phyloP scores from a whole-genome alignment of 1,140 invertebrate species.

The Formica selysi region DNA sequence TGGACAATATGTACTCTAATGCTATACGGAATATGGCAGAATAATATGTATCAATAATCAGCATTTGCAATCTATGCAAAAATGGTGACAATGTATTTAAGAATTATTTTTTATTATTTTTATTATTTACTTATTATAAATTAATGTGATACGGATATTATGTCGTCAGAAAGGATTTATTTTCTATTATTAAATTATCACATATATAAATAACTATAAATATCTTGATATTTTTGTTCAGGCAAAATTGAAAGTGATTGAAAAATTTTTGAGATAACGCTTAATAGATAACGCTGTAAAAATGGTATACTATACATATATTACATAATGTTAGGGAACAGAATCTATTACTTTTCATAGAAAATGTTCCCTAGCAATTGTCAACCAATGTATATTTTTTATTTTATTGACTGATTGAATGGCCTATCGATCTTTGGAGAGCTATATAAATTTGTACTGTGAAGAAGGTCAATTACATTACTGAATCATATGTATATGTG shows the following conservation, averaged over 20 bases:
- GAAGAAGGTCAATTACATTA: slow-evolving; percentile 72
- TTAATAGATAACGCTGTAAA: background rate
- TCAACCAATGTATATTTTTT: background rate
- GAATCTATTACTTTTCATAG: too few relatives aligned
- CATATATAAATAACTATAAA: slow-evolving; percentile 7
- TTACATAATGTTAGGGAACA: too few relatives aligned
- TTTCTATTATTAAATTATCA: background rate
- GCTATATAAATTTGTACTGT: slow-evolving; percentile 44
- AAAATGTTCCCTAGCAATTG: background rate
- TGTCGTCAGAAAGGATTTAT: background rate
- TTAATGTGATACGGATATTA: background rate
- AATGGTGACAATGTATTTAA: background rate
- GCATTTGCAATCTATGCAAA: background rate
- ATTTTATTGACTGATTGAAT: slow-evolving; percentile 28
- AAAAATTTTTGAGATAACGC: background rate
- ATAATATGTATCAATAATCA: background rate
- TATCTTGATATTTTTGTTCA: background rate
- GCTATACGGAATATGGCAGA: background rate
- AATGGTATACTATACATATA: background rate
- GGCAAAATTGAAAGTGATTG: background rate
- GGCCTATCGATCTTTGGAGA: slow-evolving; percentile 2
- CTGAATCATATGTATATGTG: slow-evolving; percentile 63
- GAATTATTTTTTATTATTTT: slow-evolving; percentile 13
- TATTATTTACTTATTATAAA: background rate
- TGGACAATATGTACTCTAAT: background rate